Conservation (phyloP, 2,113 vertebrate genomes). For the Sebastes fasciatus region DNA sequence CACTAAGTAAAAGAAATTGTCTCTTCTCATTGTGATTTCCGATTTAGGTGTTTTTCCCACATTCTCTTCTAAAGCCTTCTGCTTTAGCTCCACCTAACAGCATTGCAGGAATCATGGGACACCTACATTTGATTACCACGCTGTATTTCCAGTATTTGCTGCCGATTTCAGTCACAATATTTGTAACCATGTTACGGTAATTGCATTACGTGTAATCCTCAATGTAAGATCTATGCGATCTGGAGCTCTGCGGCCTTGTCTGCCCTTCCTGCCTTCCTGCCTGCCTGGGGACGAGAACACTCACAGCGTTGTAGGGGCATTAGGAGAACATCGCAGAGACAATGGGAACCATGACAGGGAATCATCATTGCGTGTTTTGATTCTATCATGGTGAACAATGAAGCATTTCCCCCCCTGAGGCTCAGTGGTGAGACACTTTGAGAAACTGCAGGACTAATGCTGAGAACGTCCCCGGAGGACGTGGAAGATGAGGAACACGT, state of each 20-base stretch:
- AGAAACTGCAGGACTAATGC: slow-evolving; percentile 54
- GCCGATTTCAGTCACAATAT: slow-evolving; percentile 13
- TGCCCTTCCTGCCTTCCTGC: slow-evolving; percentile 4
- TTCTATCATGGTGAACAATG: slow-evolving; percentile 63
- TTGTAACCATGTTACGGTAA: slow-evolving; percentile 26
- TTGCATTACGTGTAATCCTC: slow-evolving; percentile 26
- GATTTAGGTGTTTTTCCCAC: background rate
- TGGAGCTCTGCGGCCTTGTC: slow-evolving; percentile 16
- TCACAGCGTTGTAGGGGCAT: slow-evolving; percentile 32
- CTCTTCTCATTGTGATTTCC: background rate
- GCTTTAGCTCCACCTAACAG: background rate
- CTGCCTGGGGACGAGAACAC: slow-evolving; percentile 12
- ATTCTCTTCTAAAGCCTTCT: background rate
- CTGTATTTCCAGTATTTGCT: slow-evolving; percentile 13
- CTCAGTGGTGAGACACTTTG: slow-evolving; percentile 30
- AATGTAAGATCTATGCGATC: background rate
- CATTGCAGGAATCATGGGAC: background rate
- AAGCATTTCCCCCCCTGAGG: slow-evolving; percentile 42
- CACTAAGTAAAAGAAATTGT: background rate
- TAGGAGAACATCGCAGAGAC: slow-evolving; percentile 57
- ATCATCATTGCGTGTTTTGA: slow-evolving; percentile 61
- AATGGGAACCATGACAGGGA: slow-evolving; percentile 58
- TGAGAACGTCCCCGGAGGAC: slow-evolving; percentile 43
- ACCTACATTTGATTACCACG: slow-evolving; percentile 11
- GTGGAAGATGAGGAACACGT: slow-evolving; percentile 40